Percentiles rank a stretch among this genome's conserved stretches.
Evolutionary conservation across 2,888 invertebrate species (phyloP).

Genomic region (Caenorhabditis zanzibari): DNA sequence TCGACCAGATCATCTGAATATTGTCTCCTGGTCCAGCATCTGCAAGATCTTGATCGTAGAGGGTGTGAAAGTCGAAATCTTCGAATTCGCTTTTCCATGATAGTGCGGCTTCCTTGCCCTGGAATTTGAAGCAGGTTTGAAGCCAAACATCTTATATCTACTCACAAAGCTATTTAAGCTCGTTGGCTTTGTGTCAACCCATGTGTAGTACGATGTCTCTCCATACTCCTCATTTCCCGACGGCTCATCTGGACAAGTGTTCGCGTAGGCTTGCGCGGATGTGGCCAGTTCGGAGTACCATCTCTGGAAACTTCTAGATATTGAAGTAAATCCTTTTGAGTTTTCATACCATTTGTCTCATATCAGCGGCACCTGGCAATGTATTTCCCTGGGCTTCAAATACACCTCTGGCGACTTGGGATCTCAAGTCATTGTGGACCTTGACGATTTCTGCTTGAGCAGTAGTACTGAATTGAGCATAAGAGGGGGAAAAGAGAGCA

Average conservation of each 20-base stretch:
- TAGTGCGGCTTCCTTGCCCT: conserved; percentile 5
- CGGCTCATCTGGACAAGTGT: not conserved
- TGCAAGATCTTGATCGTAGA: not conserved
- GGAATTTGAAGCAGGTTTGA: not conserved
- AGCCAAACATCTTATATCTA: not conserved
- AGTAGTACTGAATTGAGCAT: not conserved
- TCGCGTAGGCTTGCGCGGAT: not conserved
- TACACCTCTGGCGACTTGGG: not conserved
- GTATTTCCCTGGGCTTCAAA: not conserved
- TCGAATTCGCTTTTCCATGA: conserved; percentile 7
- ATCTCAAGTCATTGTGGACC: not conserved
- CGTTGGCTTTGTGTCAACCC: not conserved
- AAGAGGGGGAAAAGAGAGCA: not conserved
- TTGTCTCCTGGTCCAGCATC: conserved; percentile 8
- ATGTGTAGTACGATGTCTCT: not conserved
- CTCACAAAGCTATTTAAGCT: not conserved
- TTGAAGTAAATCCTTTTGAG: no score
- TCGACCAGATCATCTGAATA: conserved; percentile 14
- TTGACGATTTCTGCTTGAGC: not conserved
- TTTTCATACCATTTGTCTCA: not conserved
- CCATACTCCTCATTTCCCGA: not conserved
- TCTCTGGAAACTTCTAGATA: not conserved
- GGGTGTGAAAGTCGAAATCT: not conserved
- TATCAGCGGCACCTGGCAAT: not conserved
- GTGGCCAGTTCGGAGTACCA: not conserved